Percentiles rank a stretch among this genome's conserved stretches.
Conservation (phyloP, 35 echinoderm and acorn worm species). For the Eucidaris tribuloides region DNA sequence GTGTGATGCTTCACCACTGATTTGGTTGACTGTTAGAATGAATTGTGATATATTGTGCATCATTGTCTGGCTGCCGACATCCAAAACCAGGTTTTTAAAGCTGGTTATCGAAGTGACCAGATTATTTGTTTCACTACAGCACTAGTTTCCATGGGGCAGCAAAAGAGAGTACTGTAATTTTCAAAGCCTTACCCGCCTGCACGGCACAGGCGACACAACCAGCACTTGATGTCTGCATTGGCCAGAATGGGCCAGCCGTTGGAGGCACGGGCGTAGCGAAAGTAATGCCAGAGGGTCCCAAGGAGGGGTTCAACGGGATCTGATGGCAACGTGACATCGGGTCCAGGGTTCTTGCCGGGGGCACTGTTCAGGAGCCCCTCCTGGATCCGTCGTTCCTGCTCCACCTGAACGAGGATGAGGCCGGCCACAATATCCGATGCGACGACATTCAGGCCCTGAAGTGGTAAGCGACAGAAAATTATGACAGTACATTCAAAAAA, state of each 20-base stretch:
- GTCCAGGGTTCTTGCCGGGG: conserved; percentile 17
- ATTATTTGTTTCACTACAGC: too few relatives aligned
- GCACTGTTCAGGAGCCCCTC: conserved; percentile 27
- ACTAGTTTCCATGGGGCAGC: too few relatives aligned
- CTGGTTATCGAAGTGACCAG: too few relatives aligned
- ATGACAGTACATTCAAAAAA: too few relatives aligned
- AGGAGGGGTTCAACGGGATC: conserved; percentile 20
- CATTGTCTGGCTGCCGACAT: too few relatives aligned
- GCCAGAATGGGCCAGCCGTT: conserved; percentile 77
- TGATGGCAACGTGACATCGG: conserved; percentile 21
- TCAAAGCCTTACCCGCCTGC: conserved; percentile 65
- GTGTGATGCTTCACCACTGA: too few relatives aligned
- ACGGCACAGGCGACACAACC: conserved; percentile 68
- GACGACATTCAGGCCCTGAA: conserved; percentile 72
- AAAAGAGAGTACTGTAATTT: too few relatives aligned
- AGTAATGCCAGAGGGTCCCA: conserved; percentile 50
- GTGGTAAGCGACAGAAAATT: too few relatives aligned
- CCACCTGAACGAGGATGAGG: conserved; percentile 76
- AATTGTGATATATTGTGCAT: too few relatives aligned
- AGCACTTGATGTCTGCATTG: conserved; percentile 58
- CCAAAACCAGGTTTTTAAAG: too few relatives aligned
- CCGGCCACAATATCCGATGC: conserved; percentile 90
- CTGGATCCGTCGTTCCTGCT: conserved; percentile 55
- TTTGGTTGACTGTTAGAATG: too few relatives aligned
- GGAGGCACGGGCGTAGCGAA: conserved; percentile 47